phyloP scores from a whole-genome alignment of 2,888 invertebrate species.

The Hololepta plana region DNA sequence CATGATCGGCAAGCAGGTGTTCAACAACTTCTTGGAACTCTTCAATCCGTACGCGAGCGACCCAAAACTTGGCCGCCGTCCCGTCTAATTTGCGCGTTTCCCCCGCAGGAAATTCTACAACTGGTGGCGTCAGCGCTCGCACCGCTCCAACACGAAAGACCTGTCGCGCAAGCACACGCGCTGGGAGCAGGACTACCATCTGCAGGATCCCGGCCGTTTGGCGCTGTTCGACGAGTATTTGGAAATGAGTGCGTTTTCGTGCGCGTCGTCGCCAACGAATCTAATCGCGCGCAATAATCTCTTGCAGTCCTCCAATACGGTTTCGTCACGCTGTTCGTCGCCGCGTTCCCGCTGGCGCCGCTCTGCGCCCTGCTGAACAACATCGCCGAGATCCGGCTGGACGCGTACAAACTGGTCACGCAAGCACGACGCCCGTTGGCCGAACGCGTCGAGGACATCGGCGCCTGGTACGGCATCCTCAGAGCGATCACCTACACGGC shows the following conservation, averaged over 20 bases:
- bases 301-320: constrained; percentile 85
- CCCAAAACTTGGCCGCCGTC: too few relatives aligned
- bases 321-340: constrained; percentile 92
- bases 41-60: constrained; percentile 62
- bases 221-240: constrained; percentile 93
- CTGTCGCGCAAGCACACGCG: constrained; percentile 52
- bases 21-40: constrained; percentile 84
- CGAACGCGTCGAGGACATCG: constrained; percentile 82
- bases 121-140: constrained; percentile 74
- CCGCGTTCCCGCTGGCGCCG: constrained; percentile 92
- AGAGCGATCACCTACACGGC: constrained; percentile 82
- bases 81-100: too few relatives aligned
- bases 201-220: constrained; percentile 74
- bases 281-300: background rate
- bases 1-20: constrained; percentile 88
- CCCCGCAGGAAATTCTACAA: constrained; percentile 58
- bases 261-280: background rate
- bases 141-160: constrained; percentile 58
- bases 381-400: constrained; percentile 83
- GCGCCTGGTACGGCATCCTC: constrained; percentile 82
- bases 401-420: constrained; percentile 95
- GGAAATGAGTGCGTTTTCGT: constrained; percentile 75
- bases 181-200: constrained; percentile 91
- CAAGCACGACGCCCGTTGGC: constrained; percentile 79
- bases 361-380: constrained; percentile 91